A percentile compares a stretch with the other conserved stretches of the same genome.
phyloP scores from a whole-genome alignment of 2,797 vertebrate species.

The Steatocranus sp. region DNA sequence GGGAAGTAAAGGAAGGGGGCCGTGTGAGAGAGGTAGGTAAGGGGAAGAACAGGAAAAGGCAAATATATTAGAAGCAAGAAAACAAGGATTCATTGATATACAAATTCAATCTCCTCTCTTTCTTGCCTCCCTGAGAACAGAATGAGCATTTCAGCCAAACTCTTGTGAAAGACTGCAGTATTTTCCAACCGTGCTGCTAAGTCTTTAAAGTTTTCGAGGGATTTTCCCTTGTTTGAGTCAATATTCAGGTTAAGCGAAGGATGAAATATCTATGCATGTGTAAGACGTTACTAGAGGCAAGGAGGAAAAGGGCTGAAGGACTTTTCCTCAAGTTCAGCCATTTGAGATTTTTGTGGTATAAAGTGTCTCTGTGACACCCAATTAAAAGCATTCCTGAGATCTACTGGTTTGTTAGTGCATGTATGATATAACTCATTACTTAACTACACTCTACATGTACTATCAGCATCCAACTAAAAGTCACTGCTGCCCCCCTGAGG shows the following conservation, averaged over 20 bases:
- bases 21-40: not conserved
- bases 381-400: slow-evolving; percentile 7
- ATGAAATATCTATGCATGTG: not conserved
- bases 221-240: slow-evolving; percentile 1
- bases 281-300: not conserved
- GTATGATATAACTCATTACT: not conserved
- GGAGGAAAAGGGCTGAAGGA: not conserved
- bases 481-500: slow-evolving; percentile 68
- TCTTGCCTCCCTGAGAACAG: not conserved
- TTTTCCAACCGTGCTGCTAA: not conserved
- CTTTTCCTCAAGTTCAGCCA: not conserved
- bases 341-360: not conserved
- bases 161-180: not conserved
- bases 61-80: slow-evolving; percentile 37
- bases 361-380: not conserved
- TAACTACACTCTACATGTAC: not conserved
- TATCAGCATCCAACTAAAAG: not conserved
- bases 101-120: slow-evolving; percentile 49
- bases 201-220: not conserved
- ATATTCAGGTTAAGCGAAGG: slow-evolving; percentile 19
- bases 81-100: slow-evolving; percentile 58
- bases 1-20: not conserved
- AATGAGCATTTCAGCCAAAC: slow-evolving; percentile 7
- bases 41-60: not conserved
- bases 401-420: not conserved